These are phyloP conservation scores for Physeter macrocephalus DNA, from an alignment of 2,113 vertebrate species.

Conservation along the genomic window DNA sequence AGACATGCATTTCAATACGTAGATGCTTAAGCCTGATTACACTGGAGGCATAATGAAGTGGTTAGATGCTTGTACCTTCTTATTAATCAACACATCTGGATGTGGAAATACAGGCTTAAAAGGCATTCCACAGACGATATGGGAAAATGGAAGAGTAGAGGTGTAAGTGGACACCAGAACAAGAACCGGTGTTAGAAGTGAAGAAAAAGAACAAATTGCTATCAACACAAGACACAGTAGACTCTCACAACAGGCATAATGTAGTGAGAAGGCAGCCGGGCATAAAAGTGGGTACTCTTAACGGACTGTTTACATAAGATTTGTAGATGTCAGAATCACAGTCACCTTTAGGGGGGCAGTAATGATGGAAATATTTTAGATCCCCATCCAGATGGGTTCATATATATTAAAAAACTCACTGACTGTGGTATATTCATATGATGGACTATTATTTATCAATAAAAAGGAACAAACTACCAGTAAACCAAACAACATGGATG, in stretches of 20 bases:
- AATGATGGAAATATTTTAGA: accelerated
- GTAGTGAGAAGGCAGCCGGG: not conserved
- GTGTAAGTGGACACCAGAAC: not conserved
- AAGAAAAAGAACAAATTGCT: accelerated
- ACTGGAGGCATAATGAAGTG: not conserved
- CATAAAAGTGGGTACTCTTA: accelerated
- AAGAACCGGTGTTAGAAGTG: accelerated
- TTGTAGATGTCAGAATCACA: not conserved
- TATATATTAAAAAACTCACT: not conserved
- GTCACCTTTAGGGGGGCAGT: not conserved
- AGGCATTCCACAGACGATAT: not conserved
- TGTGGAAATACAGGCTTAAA: not conserved
- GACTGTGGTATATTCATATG: not conserved
- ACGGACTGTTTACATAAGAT: not conserved
- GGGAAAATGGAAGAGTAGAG: not conserved
- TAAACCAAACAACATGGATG: not conserved
- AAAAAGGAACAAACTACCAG: not conserved
- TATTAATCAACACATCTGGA: not conserved
- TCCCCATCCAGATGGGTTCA: accelerated
- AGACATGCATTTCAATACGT: not conserved
- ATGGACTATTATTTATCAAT: not conserved
- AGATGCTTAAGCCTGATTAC: not conserved
- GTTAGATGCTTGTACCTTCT: not conserved
- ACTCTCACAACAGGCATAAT: accelerated
- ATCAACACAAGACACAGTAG: accelerated